Base-by-base conservation (phyloP, 2,888 invertebrate genomes). In the Eupeodes luniger region DNA sequence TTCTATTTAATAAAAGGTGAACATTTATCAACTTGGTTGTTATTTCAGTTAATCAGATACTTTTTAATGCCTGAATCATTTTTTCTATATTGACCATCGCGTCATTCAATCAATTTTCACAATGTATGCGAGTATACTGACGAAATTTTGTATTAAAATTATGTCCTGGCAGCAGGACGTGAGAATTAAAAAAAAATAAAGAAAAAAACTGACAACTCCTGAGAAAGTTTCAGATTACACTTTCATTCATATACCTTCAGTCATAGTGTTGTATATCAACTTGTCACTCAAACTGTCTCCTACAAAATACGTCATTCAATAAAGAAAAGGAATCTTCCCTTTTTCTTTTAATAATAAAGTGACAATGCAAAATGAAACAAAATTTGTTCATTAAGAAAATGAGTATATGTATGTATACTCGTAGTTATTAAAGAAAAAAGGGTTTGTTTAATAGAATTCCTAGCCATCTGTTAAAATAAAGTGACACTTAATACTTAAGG, bases 191-290 rank as follows among this genome's bases (percentile, higher is more conserved):
- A 49, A 62, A 47, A 47, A 59, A 27, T 14, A 59, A 44, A 14
- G 9, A 49, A 9, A 14, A 34, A 4, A 67, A 59, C 5, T 69
- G 16, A 51, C 59, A 59, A 72, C 40, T 57, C 59, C 57, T 81
- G 81, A 59, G 75, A 81, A 75, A 81, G 75, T 81, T n/a, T 81
- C 67, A 75, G 51, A 70, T 82, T 82, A 82, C 82, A 70, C 1
- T 61, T 75, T 44, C 57, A 67, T 64, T 59, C 36, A 36, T 66
- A 51, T n/a, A 14, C 3, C 59, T 59, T 14, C n/a, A 36, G 14
- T 34, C 16, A 4, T 12, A 61, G 51, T 51, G 27, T 34, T 59
- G 62, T 76, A 11, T 70, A 74, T 80, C 80, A 80, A 72, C 72
- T 72, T 80, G 80, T 80, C 80, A 80, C 64, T 72, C 72, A 47